Evolutionary conservation across 2,888 invertebrate genomes (phyloP).

Genomic region (Allolobophora icterica): DNA sequence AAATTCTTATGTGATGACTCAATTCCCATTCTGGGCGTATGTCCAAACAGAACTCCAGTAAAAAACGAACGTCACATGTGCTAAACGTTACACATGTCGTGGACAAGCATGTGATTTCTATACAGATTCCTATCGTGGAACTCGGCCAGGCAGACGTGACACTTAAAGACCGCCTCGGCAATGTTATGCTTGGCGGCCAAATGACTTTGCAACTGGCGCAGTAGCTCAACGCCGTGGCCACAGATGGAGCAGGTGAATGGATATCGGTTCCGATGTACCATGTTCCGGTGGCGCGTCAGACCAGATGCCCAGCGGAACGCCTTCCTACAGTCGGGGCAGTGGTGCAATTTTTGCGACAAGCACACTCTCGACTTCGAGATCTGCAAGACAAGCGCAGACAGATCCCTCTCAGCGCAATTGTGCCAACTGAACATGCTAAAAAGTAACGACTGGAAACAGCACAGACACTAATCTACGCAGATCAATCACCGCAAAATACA

Average conservation of each 20-base stretch:
- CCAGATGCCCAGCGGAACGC: conserved; percentile 23
- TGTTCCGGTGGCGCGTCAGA: conserved; percentile 24
- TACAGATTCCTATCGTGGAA: not conserved
- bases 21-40: not conserved
- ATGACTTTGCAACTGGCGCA: conserved; percentile 17
- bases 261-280: conserved; percentile 20
- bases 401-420: conserved; percentile 20
- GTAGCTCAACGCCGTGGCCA: conserved; percentile 18
- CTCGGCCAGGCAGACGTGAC: not conserved
- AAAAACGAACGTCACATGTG: not conserved
- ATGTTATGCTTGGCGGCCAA: conserved; percentile 4
- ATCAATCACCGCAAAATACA: not conserved
- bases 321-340: conserved; percentile 24
- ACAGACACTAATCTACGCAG: too few relatives aligned
- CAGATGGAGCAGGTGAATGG: conserved; percentile 25
- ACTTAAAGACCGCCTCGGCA: not conserved
- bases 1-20: not conserved
- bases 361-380: not conserved
- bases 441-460: not conserved
- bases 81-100: not conserved
- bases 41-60: not conserved
- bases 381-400: conserved; percentile 28
- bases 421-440: not conserved
- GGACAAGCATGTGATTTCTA: conserved; percentile 18
- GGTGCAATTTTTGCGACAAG: conserved; percentile 27